Conservation (phyloP, 2,113 vertebrate genomes). For the Engystomops pustulosus region DNA sequence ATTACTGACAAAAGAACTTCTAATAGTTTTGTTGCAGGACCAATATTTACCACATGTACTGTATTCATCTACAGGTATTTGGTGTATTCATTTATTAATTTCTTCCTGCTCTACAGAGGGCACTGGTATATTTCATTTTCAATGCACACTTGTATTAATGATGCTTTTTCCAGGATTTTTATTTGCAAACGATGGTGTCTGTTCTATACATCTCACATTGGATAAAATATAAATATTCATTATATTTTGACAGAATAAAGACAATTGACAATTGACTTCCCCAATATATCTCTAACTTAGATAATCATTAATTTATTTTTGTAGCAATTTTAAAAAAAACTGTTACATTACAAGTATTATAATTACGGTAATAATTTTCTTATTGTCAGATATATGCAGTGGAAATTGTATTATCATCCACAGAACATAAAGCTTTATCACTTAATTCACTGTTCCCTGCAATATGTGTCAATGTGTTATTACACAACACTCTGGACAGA, state of each 20-base stretch:
- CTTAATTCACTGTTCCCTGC: slow-evolving; percentile 28
- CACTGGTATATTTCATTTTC: no score
- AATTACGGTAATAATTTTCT: background rate
- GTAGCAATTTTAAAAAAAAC: background rate
- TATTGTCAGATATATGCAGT: background rate
- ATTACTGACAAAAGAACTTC: no score
- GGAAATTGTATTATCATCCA: slow-evolving; percentile 5
- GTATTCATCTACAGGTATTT: no score
- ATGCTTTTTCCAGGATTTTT: no score
- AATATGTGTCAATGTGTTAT: slow-evolving; percentile 36
- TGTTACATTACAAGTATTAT: background rate
- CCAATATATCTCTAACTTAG: background rate
- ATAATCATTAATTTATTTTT: background rate
- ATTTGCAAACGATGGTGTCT: no score
- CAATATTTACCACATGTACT: no score
- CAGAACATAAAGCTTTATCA: slow-evolving; percentile 28
- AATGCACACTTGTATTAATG: no score
- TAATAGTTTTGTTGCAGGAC: no score
- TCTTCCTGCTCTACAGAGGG: no score
- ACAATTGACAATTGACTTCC: background rate
- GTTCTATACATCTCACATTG: background rate
- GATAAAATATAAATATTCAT: background rate
- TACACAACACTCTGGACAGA: slow-evolving; percentile 13
- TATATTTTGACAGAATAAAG: background rate
- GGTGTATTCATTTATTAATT: no score